Base-by-base conservation (phyloP, 2,888 invertebrate genomes). In the Sclerodermus sp. region DNA sequence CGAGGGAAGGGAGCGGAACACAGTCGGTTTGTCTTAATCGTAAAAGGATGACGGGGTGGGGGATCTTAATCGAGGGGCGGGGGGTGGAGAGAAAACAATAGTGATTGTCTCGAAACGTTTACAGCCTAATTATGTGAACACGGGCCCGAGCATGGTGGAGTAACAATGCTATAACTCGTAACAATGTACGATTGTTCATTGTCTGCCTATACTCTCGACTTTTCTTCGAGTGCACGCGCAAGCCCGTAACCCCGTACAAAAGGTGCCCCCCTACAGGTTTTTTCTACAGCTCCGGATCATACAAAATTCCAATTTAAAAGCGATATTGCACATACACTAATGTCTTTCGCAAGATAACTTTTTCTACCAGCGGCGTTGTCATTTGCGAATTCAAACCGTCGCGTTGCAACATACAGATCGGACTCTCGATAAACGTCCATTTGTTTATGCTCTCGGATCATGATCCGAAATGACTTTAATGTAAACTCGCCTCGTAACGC, bases 101-200 rank as follows among this genome's bases (percentile, higher is more conserved):
- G 77, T 74, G 77, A 77, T 77, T 77, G 77, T 77, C 76, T 77
- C 65, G 71, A 71, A 77, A 74, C 77, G 75, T 77, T 77, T 77
- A 77, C 75, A 77, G 77, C 74, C 77, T 77, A 77, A 77, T 77
- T 77, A 77, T 77, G 77, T 77, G 77, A 77, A 77, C 76, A 75
- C 67, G 70, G 57, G 67, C 67, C 70, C 70, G 64, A 65, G 66
- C 74, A 70, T 66, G 67, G 71, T 73, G 75, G 70, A 73, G 73
- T 76, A 77, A 77, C 77, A 77, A 77, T 77, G 74, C 77, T 71
- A 75, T 76, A 76, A 77, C 77, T 75, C 74, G 73, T 74, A 77
- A 77, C 77, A 77, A 77, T 77, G 77, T 77, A 75, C 77, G 68
- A 77, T 77, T 77, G 77, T 77, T 77, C 77, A 77, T 77, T 77